A percentile compares a stretch with the other conserved stretches of the same genome.
Conservation (phyloP, 1,140 invertebrate genomes). For the Musca vetustissima region DNA sequence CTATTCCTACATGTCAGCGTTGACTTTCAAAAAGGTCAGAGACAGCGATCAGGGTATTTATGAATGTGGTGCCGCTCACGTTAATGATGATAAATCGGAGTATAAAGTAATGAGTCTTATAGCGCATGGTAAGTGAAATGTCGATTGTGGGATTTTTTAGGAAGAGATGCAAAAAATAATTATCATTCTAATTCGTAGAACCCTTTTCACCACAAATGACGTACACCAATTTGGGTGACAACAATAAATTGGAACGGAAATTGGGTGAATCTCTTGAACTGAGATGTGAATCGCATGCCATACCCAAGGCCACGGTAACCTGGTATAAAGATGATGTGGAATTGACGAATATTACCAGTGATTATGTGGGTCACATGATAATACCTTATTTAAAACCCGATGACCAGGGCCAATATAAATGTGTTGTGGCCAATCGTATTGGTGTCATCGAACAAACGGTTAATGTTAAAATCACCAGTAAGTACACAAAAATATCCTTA, state of each 20-base stretch:
- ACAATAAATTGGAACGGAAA: slow-evolving; percentile 43
- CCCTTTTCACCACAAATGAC: slow-evolving; percentile 42
- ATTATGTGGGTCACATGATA: slow-evolving; percentile 47
- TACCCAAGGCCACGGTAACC: slow-evolving; percentile 55
- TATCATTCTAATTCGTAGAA: slow-evolving; percentile 27
- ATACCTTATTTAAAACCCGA: slow-evolving; percentile 48
- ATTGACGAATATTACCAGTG: slow-evolving; percentile 48
- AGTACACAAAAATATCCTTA: slow-evolving; percentile 27
- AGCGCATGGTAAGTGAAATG: slow-evolving; percentile 36
- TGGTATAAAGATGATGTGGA: slow-evolving; percentile 57
- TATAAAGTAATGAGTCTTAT: slow-evolving; percentile 38
- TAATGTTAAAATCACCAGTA: slow-evolving; percentile 50
- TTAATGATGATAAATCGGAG: slow-evolving; percentile 30
- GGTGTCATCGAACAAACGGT: slow-evolving; percentile 42
- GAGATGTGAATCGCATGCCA: slow-evolving; percentile 52
- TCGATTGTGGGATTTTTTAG: neutral
- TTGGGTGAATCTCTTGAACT: slow-evolving; percentile 52
- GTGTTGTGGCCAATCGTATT: slow-evolving; percentile 52
- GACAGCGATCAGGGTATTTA: slow-evolving; percentile 44
- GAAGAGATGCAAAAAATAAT: neutral
- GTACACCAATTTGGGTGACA: slow-evolving; percentile 42
- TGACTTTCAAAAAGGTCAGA: slow-evolving; percentile 38
- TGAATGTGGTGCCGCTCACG: slow-evolving; percentile 42
- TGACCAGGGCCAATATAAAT: slow-evolving; percentile 56
- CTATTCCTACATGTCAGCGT: slow-evolving; percentile 42